These are phyloP conservation scores for Halcyon leucocephala DNA, from an alignment of 2,797 vertebrate genomes.

Conservation along the genomic window DNA sequence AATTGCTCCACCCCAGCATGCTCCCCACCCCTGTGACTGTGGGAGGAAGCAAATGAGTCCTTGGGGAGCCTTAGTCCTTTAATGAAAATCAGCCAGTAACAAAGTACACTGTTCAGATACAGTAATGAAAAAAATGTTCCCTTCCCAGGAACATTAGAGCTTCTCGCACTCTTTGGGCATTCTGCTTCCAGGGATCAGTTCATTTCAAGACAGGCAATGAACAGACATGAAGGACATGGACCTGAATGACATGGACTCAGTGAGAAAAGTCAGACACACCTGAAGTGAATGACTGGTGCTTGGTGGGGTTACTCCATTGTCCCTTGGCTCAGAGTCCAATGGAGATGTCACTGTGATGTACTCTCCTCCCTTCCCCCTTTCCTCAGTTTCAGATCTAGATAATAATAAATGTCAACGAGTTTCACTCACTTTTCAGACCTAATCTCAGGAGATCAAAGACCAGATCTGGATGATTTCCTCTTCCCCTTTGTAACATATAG, in stretches of 20 bases:
- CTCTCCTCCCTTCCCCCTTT: background rate
- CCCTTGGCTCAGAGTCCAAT: background rate
- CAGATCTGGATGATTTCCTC: background rate
- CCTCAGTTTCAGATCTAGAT: background rate
- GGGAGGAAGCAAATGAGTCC: background rate
- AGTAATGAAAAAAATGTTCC: background rate
- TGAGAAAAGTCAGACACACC: accelerated
- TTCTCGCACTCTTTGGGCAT: accelerated
- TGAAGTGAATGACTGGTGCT: background rate
- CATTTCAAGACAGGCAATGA: background rate
- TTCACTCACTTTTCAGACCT: background rate
- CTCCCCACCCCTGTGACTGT: background rate
- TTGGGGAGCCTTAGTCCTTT: background rate
- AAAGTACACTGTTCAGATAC: background rate
- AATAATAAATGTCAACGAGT: background rate
- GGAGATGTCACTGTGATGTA: background rate
- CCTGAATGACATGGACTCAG: too few relatives aligned
- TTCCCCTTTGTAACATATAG: background rate
- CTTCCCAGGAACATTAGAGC: background rate
- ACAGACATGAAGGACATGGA: background rate
- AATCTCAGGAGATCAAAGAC: background rate
- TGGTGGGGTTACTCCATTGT: background rate
- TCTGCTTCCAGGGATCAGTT: background rate
- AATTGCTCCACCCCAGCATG: background rate
- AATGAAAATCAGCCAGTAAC: background rate